Conservation (phyloP, 2,113 vertebrate species). For the Microcebus jonahi region DNA sequence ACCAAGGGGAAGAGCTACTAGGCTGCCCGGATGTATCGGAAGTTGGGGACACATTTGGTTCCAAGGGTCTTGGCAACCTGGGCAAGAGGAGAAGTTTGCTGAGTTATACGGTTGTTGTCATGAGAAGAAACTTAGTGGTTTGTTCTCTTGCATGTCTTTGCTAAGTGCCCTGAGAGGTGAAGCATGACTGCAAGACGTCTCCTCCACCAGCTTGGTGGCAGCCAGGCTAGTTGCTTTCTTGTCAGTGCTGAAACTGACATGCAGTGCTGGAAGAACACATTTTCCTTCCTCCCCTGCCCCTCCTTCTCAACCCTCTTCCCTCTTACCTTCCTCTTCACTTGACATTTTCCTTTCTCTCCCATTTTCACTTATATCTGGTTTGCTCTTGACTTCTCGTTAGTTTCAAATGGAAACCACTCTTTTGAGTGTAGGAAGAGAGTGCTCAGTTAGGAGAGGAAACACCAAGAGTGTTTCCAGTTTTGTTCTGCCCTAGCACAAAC, state of each 20-base stretch:
- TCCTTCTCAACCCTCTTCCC: not conserved
- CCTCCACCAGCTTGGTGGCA: not conserved
- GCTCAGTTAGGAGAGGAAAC: not conserved
- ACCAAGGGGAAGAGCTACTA: not conserved
- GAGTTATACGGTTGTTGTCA: fast-evolving
- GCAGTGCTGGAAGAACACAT: fast-evolving
- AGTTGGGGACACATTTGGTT: not conserved
- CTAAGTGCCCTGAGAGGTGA: not conserved
- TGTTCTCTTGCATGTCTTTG: fast-evolving
- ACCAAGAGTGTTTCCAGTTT: not conserved
- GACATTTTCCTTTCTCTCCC: not conserved
- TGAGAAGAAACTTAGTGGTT: not conserved
- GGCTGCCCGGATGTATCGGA: not conserved
- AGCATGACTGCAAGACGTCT: not conserved
- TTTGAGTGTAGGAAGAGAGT: not conserved
- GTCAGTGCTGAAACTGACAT: fast-evolving
- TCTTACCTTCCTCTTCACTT: not conserved
- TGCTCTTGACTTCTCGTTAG: not conserved
- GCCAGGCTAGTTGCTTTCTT: not conserved
- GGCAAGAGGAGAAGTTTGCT: too few relatives aligned
- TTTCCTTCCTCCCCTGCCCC: too few relatives aligned
- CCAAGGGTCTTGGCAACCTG: not conserved
- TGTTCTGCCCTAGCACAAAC: not conserved
- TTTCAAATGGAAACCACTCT: not conserved
- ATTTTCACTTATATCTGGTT: not conserved